Conservation (phyloP, 2,797 vertebrate species). For the Alectoris magna region DNA sequence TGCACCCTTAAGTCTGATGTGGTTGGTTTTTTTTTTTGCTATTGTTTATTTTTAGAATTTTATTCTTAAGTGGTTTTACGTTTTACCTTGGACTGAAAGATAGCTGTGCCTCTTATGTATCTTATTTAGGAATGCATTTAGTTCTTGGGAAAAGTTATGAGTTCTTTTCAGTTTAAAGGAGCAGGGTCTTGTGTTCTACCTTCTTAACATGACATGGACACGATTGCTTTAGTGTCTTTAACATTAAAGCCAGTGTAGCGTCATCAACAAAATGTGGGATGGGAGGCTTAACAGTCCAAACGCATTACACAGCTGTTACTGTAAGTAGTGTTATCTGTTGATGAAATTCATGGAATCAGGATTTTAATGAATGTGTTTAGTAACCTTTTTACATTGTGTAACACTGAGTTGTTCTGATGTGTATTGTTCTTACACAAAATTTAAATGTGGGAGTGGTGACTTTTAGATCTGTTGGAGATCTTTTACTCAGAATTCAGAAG, state of each 20-base stretch:
- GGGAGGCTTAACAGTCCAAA: not conserved
- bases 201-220: fast-evolving
- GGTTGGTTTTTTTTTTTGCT: not conserved
- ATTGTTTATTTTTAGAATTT: not conserved
- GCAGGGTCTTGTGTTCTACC: not conserved
- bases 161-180: not conserved
- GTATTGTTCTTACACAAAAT: not conserved
- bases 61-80: not conserved
- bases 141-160: not conserved
- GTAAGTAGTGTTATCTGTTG: not conserved
- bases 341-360: not conserved
- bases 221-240: not conserved
- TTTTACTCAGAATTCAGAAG: not conserved
- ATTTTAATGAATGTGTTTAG: not conserved
- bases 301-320: not conserved
- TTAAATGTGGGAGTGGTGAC: not conserved
- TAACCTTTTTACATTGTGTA: not conserved
- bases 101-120: not conserved
- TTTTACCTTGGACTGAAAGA: not conserved
- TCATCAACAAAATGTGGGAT: not conserved
- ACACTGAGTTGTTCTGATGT: not conserved
- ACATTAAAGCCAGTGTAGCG: not conserved
- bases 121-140: not conserved
- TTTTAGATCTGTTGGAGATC: not conserved
- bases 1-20: not conserved